Percentiles rank a stretch among this genome's conserved stretches.
Conservation (phyloP, 2,888 invertebrate species). For the Phalera bucephala region DNA sequence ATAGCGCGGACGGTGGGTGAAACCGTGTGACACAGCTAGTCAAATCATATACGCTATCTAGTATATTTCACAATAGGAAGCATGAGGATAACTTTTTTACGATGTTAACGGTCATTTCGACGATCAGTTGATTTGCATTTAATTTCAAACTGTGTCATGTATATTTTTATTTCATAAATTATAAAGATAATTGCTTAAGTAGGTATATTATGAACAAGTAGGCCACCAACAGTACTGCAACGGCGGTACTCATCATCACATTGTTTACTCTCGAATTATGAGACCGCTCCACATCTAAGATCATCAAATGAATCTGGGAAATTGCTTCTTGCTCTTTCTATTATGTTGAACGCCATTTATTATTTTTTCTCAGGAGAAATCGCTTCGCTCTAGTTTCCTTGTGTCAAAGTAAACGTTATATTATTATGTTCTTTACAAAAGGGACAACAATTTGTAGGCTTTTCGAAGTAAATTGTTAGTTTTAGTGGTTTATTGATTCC, state of each 20-base stretch:
- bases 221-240: slow-evolving; percentile 53
- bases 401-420: slow-evolving; percentile 29
- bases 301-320: slow-evolving; percentile 68
- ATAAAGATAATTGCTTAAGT: no score
- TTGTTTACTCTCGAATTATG: slow-evolving; percentile 59
- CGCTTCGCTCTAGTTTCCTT: slow-evolving; percentile 50
- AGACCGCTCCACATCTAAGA: slow-evolving; percentile 63
- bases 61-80: no score
- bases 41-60: no score
- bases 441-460: slow-evolving; percentile 7
- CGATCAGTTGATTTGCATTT: no score
- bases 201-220: slow-evolving; percentile 53
- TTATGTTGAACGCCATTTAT: slow-evolving; percentile 56
- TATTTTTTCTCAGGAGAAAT: slow-evolving; percentile 64
- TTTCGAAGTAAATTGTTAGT: no score
- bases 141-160: no score
- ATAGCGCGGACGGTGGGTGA: no score
- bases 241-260: slow-evolving; percentile 39
- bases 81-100: no score
- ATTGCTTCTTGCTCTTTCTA: slow-evolving; percentile 60
- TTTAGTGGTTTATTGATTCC: no score
- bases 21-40: no score
- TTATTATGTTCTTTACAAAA: slow-evolving; percentile 16
- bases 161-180: no score
- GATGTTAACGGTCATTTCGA: no score